These are phyloP conservation scores for Drosophila miranda DNA, from an alignment of 1,140 invertebrate species.

Conservation along the genomic window DNA sequence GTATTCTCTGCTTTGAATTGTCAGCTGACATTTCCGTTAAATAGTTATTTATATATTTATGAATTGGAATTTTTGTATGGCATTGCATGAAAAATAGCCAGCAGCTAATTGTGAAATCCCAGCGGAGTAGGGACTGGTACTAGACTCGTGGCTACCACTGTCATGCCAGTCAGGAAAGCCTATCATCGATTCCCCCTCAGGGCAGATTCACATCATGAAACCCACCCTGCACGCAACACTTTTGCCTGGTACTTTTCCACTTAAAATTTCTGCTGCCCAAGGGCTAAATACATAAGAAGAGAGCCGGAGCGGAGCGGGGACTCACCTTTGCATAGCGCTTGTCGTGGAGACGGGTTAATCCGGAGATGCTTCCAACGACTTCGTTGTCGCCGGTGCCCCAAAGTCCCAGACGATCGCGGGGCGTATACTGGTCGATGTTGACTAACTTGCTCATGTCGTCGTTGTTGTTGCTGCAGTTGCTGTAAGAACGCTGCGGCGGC, in stretches of 20 bases:
- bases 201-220: constrained; percentile 13
- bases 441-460: constrained; percentile 33
- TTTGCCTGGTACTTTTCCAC: constrained; percentile 69
- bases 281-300: too few species aligned
- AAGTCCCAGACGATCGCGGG: constrained; percentile 69
- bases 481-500: constrained; percentile 27
- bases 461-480: constrained; percentile 29
- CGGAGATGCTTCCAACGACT: constrained; percentile 61
- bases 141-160: too few species aligned
- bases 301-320: not conserved
- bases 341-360: constrained; percentile 59
- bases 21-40: constrained; percentile 51
- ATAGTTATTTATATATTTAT: constrained; percentile 53
- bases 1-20: constrained; percentile 18
- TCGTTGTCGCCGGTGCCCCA: constrained; percentile 72
- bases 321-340: constrained; percentile 79
- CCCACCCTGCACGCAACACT: constrained; percentile 39
- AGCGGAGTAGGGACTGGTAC: constrained; percentile 5
- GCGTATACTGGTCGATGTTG: constrained; percentile 22
- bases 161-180: too few species aligned
- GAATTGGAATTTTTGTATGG: constrained; percentile 56
- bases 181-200: not conserved
- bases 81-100: constrained; percentile 46
- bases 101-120: not conserved
- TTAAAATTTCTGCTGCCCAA: too few species aligned